Percentiles rank a stretch among this genome's conserved stretches.
Evolutionary conservation across 1,140 invertebrate species (phyloP).

Genomic region (Sycobia sp.): DNA sequence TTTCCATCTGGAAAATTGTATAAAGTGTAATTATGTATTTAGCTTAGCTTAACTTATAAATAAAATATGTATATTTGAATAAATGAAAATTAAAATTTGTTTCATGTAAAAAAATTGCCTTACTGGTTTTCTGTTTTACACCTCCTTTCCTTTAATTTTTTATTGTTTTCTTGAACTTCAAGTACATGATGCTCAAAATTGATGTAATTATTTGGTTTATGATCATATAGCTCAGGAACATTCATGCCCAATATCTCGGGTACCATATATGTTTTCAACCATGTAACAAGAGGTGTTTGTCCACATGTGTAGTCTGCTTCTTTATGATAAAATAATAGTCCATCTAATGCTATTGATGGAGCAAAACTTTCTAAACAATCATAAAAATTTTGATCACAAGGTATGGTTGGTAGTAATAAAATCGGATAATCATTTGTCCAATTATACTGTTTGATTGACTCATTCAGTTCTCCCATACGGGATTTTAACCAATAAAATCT

Average conservation of each 20-base stretch:
- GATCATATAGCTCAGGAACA: conserved; percentile 53
- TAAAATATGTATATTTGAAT: no score
- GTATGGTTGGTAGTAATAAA: conserved; percentile 57
- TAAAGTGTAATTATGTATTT: background rate
- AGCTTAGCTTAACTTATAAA: no score
- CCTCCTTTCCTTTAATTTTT: background rate
- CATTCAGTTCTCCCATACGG: conserved; percentile 68
- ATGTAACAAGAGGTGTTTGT: conserved; percentile 82
- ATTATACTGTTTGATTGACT: conserved; percentile 49
- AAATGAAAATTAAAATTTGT: no score
- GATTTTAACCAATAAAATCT: conserved; percentile 77
- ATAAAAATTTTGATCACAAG: conserved; percentile 54
- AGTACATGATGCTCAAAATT: conserved; percentile 44
- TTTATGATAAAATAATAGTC: conserved; percentile 81
- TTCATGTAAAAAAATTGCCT: background rate
- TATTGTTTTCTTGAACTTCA: conserved; percentile 16
- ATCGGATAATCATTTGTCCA: conserved; percentile 64
- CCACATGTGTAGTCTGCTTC: conserved; percentile 77
- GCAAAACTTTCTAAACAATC: conserved; percentile 48
- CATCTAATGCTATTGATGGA: conserved; percentile 41
- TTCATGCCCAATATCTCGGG: conserved; percentile 73
- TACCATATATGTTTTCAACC: conserved; percentile 88
- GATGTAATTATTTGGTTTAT: conserved; percentile 56
- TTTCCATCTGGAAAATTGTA: background rate
- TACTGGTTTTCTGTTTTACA: conserved; percentile 11